Evolutionary conservation across 2,888 invertebrate species (phyloP).

Genomic region (Trissoscelio sp.): DNA sequence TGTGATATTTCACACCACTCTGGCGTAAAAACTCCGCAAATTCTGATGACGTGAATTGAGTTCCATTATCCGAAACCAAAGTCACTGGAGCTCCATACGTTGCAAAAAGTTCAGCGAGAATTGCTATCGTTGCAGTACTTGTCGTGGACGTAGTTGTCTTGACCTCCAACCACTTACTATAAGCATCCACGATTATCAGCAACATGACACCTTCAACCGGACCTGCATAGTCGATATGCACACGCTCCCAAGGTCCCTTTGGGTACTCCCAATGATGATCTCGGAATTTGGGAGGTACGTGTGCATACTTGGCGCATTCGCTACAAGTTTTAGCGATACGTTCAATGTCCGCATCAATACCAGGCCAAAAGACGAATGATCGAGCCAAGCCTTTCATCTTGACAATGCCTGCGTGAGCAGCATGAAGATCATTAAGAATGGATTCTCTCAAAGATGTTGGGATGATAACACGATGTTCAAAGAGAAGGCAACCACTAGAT

Average conservation of each 20-base stretch:
- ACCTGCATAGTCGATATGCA: neutral
- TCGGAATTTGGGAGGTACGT: constrained; percentile 2
- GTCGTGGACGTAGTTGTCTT: neutral
- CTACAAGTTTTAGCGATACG: neutral
- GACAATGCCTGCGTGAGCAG: constrained; percentile 38
- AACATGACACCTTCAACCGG: neutral
- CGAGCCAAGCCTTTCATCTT: constrained; percentile 52
- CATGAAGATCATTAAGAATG: constrained; percentile 1
- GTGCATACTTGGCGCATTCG: constrained; percentile 18
- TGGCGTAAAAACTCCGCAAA: no score
- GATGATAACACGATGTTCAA: constrained; percentile 15
- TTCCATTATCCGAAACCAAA: no score
- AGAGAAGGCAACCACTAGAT: neutral
- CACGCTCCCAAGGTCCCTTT: neutral
- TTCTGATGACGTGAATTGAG: no score
- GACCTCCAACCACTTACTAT: constrained; percentile 69
- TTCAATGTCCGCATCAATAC: constrained; percentile 48
- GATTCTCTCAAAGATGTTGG: neutral
- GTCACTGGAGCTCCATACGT: no score
- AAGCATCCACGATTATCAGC: neutral
- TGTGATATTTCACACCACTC: constrained; percentile 33
- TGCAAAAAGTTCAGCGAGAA: neutral
- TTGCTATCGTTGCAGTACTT: neutral
- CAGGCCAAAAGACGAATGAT: constrained; percentile 45
- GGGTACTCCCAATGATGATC: neutral